Conservation (phyloP, 2,888 invertebrate genomes). For the Sinopyrophorus schimmeli region DNA sequence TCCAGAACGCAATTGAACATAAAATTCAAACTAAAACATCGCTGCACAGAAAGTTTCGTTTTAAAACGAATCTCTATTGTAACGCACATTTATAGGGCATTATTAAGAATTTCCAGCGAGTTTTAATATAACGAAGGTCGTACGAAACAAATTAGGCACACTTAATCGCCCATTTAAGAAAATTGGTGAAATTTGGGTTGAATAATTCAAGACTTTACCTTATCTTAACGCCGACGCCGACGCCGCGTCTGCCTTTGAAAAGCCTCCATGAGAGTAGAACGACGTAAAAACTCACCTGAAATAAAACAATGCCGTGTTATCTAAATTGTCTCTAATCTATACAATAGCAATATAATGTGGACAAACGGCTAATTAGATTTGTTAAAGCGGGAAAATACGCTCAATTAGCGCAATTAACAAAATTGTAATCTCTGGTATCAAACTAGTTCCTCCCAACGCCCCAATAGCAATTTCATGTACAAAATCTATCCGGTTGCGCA, state of each 20-base stretch:
- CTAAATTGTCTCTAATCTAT: conserved; percentile 26
- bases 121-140: conserved; percentile 52
- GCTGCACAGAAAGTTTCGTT: conserved; percentile 31
- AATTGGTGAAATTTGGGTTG: conserved; percentile 55
- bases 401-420: conserved; percentile 32
- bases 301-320: conserved; percentile 42
- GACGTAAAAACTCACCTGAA: conserved; percentile 47
- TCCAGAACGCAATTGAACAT: conserved; percentile 51
- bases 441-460: conserved; percentile 21
- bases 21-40: conserved; percentile 47
- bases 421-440: conserved; percentile 25
- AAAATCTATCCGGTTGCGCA: conserved; percentile 31
- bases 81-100: conserved; percentile 43
- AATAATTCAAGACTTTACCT: conserved; percentile 56
- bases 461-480: conserved; percentile 34
- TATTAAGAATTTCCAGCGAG: conserved; percentile 49
- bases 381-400: conserved; percentile 19
- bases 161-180: conserved; percentile 55
- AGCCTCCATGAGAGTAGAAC: conserved; percentile 8
- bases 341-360: conserved; percentile 27
- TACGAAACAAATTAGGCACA: conserved; percentile 56
- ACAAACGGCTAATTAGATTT: conserved; percentile 25
- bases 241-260: conserved; percentile 13
- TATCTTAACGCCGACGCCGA: conserved; percentile 47
- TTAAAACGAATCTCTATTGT: conserved; percentile 30